A percentile compares a stretch with the other conserved stretches of the same genome.
phyloP scores from a whole-genome alignment of 2,113 vertebrate genomes.

The Thryonomys swinderianus region DNA sequence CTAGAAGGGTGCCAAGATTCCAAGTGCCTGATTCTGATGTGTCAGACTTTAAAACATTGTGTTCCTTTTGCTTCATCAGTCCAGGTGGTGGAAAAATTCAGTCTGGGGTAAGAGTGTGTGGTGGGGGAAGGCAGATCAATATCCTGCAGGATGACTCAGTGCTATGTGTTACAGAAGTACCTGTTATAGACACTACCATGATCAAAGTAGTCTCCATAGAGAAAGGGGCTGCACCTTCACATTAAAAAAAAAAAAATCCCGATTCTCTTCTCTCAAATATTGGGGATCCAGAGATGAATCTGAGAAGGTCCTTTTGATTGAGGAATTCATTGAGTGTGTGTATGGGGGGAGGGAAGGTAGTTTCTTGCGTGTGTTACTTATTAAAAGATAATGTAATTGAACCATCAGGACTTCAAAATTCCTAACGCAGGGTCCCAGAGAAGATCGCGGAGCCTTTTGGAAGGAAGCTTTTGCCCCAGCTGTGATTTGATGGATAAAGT shows the following conservation, averaged over 20 bases:
- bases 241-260: not conserved
- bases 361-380: not conserved
- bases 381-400: slow-evolving; percentile 34
- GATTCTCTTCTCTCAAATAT: not conserved
- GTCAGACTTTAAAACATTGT: slow-evolving; percentile 32
- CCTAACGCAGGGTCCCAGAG: not conserved
- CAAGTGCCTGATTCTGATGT: slow-evolving; percentile 18
- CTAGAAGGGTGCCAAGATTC: slow-evolving; percentile 42
- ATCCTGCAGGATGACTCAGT: slow-evolving; percentile 49
- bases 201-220: slow-evolving; percentile 46
- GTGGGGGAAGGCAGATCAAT: not conserved
- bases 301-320: not conserved
- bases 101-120: not conserved
- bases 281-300: not conserved
- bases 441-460: not conserved
- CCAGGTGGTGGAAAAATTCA: slow-evolving; percentile 13
- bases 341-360: not conserved
- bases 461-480: not conserved
- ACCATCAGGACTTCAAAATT: slow-evolving; percentile 5
- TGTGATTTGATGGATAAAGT: not conserved
- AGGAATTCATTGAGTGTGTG: slow-evolving; percentile 16
- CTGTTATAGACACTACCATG: not conserved
- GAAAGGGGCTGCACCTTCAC: not conserved
- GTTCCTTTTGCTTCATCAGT: slow-evolving; percentile 43
- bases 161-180: slow-evolving; percentile 52